phyloP scores from a whole-genome alignment of 1,140 invertebrate species.

The Sycophaga agraensis region DNA sequence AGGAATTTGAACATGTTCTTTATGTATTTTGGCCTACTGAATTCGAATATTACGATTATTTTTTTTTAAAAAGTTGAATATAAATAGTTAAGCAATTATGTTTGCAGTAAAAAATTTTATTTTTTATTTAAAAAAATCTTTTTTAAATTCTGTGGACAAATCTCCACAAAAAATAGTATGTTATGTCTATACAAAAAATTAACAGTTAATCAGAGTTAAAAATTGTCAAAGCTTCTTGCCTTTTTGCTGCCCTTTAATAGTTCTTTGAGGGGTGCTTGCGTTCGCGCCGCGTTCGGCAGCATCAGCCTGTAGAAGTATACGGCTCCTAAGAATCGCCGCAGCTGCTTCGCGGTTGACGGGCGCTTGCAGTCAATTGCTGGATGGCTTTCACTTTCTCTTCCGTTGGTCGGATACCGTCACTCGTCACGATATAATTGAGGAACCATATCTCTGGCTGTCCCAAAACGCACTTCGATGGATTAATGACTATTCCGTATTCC shows the following conservation, averaged over 20 bases:
- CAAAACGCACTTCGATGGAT: constrained; percentile 37
- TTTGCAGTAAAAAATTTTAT: too few relatives aligned
- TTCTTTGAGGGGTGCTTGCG: constrained; percentile 35
- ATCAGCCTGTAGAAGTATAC: constrained; percentile 40
- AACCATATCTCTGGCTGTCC: constrained; percentile 34
- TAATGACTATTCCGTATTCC: constrained; percentile 23
- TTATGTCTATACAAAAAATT: too few relatives aligned
- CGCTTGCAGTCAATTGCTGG: constrained; percentile 31
- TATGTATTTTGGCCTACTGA: too few relatives aligned
- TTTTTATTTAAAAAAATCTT: too few relatives aligned
- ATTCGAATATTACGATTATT: too few relatives aligned
- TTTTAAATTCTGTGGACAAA: too few relatives aligned
- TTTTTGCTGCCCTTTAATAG: constrained; percentile 10
- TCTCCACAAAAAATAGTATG: too few relatives aligned
- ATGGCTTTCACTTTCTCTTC: constrained; percentile 35
- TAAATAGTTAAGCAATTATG: too few relatives aligned
- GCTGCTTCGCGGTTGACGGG: constrained; percentile 35
- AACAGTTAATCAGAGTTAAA: too few relatives aligned
- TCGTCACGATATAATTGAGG: constrained; percentile 38
- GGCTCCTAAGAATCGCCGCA: constrained; percentile 44
- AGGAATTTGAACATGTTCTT: too few relatives aligned
- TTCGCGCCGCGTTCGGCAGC: constrained; percentile 32
- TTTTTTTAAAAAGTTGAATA: too few relatives aligned
- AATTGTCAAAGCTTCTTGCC: too few relatives aligned
- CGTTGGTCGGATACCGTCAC: constrained; percentile 35